Evolutionary conservation across 2,113 vertebrate species (phyloP).

Genomic region (Gracilinanus agilis): DNA sequence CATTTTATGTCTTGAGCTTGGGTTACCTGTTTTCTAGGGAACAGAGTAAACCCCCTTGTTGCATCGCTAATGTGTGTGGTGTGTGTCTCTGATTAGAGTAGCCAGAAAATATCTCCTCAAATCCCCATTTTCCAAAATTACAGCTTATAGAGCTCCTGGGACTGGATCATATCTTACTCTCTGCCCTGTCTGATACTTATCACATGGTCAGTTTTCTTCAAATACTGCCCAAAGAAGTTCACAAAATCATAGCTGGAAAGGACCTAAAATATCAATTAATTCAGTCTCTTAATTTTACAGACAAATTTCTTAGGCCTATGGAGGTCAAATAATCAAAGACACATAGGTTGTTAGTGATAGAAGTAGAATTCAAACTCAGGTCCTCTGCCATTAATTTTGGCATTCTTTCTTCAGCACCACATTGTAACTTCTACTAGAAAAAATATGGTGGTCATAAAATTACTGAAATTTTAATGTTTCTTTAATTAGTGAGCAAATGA

Average conservation of each 20-base stretch:
- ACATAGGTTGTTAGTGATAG: neutral
- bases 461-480: neutral
- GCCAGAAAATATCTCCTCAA: conserved; percentile 43
- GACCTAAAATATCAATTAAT: neutral
- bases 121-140: neutral
- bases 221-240: neutral
- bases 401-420: neutral
- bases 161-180: neutral
- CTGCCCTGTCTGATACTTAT: neutral
- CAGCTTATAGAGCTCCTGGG: neutral
- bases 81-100: conserved; percentile 31
- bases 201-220: conserved; percentile 27
- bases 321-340: neutral
- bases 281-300: neutral
- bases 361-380: neutral
- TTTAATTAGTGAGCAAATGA: neutral
- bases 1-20: conserved; percentile 48
- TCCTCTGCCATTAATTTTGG: conserved; percentile 12
- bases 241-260: neutral
- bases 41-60: conserved; percentile 22
- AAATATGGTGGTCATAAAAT: neutral
- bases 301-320: neutral
- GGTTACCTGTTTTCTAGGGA: conserved; percentile 50
- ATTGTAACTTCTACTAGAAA: neutral
- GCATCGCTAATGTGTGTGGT: conserved; percentile 28